Conservation (phyloP, 2,888 invertebrate genomes). For the Cecidostiba fungosa region DNA sequence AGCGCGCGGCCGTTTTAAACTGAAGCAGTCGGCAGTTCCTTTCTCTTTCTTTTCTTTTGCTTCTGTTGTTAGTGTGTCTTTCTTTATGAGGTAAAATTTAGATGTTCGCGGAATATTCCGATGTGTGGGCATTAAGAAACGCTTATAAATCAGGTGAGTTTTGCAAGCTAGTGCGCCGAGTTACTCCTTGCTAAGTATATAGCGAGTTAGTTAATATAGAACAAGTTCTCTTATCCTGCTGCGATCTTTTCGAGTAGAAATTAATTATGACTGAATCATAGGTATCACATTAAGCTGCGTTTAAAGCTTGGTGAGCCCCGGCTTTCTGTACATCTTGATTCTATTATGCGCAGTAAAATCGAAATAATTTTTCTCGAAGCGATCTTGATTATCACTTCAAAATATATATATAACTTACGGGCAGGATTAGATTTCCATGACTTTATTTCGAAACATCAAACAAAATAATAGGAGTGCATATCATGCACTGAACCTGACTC, state of each 20-base stretch:
- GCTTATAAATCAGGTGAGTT: not conserved
- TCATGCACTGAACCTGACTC: not conserved
- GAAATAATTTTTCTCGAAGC: not conserved
- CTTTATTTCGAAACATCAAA: slow-evolving; percentile 14
- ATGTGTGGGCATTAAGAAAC: not conserved
- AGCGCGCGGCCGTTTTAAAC: slow-evolving; percentile 13
- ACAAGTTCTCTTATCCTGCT: not conserved
- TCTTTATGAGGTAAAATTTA: not conserved
- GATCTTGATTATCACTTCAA: not conserved
- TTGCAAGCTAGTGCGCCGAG: not conserved
- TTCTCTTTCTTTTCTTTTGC: slow-evolving; percentile 39
- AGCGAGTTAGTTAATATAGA: not conserved
- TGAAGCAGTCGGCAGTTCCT: slow-evolving; percentile 16
- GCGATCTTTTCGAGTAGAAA: not conserved
- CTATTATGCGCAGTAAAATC: not conserved
- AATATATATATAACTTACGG: not conserved
- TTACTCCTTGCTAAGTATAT: not conserved
- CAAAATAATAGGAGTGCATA: slow-evolving; percentile 25
- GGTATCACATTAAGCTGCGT: not conserved
- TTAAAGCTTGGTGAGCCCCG: not conserved
- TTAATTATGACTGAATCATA: slow-evolving; percentile 14
- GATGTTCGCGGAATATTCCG: not conserved
- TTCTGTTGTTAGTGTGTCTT: not conserved
- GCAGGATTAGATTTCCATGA: not conserved
- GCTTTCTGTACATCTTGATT: not conserved